A percentile compares a stretch with the other conserved stretches of the same genome.
These are phyloP conservation scores for Plagodis dolabraria DNA, from an alignment of 2,888 invertebrate genomes.

Conservation along the genomic window DNA sequence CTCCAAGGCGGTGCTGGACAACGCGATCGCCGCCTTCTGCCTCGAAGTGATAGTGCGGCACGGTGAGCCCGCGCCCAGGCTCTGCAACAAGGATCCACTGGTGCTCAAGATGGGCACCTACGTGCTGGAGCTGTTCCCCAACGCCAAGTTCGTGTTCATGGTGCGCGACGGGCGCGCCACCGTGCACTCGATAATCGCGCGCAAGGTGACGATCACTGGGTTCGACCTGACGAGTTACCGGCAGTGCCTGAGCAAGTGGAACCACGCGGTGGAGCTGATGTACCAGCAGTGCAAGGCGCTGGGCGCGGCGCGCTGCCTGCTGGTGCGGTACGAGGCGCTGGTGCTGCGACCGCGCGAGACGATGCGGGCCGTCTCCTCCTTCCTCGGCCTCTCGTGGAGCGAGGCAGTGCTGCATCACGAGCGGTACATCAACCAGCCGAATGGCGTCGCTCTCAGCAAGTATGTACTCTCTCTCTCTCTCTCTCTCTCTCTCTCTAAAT, in stretches of 20 bases:
- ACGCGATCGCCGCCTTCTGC: conserved; percentile 98
- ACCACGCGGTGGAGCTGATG: conserved; percentile 97
- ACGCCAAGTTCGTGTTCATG: conserved; percentile 99
- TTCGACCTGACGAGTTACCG: conserved; percentile 97
- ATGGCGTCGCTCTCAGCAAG: conserved; percentile 96
- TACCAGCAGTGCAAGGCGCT: conserved; percentile 95
- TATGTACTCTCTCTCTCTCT: not conserved
- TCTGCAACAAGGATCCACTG: conserved; percentile 99
- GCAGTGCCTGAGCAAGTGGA: conserved; percentile 98
- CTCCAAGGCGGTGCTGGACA: conserved; percentile 95
- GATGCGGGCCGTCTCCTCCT: conserved; percentile 94
- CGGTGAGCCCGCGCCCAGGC: conserved; percentile 96
- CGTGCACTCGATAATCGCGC: conserved; percentile 98
- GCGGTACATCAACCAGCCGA: conserved; percentile 97
- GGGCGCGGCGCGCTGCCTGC: conserved; percentile 91
- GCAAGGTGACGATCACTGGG: conserved; percentile 95
- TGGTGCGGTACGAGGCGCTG: conserved; percentile 98
- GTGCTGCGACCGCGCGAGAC: conserved; percentile 96
- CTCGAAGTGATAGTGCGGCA: conserved; percentile 98
- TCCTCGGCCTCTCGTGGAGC: conserved; percentile 97
- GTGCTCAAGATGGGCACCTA: conserved; percentile 98
- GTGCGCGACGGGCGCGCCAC: conserved; percentile 99
- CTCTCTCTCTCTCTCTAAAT: too few species aligned
- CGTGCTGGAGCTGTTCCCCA: conserved; percentile 97
- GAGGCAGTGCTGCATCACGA: conserved; percentile 98